These are phyloP conservation scores for Bolinopsis microptera DNA, from an alignment of 37 sponge, comb jelly and placozoan genomes.

Conservation along the genomic window DNA sequence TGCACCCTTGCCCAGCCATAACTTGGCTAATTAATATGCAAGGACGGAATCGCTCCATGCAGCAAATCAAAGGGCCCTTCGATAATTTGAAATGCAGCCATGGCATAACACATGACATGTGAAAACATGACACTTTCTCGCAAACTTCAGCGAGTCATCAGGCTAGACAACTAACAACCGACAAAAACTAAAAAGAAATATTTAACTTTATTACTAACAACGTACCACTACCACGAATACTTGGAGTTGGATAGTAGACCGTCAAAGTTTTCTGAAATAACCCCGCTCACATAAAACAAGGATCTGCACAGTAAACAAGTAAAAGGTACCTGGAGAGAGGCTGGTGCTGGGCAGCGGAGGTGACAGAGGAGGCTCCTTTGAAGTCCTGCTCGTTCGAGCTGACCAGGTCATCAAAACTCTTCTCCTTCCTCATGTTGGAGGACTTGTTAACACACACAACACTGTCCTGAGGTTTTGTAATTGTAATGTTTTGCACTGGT, in stretches of 20 bases:
- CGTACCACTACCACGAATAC: too few relatives aligned
- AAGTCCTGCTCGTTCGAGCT: neutral
- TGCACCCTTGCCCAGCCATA: neutral
- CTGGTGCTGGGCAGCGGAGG: neutral
- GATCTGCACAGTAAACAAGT: too few relatives aligned
- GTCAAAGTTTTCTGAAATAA: too few relatives aligned
- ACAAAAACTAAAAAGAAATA: too few relatives aligned
- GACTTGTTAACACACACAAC: neutral
- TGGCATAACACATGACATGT: neutral
- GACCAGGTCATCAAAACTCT: conserved; percentile 8
- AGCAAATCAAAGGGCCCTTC: neutral
- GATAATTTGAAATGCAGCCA: neutral
- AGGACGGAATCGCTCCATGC: neutral
- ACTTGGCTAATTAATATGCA: neutral
- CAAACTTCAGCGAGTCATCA: too few relatives aligned
- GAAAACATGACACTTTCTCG: too few relatives aligned
- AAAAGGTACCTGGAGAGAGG: neutral
- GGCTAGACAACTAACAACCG: too few relatives aligned
- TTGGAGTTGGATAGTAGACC: too few relatives aligned
- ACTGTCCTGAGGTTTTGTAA: neutral
- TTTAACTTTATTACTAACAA: too few relatives aligned
- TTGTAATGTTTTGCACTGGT: neutral
- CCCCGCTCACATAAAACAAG: too few relatives aligned
- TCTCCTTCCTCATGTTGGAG: conserved; percentile 26
- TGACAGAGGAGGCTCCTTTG: neutral